These are phyloP conservation scores for Aptenodytes patagonicus DNA, from an alignment of 2,113 vertebrate genomes.

Conservation along the genomic window DNA sequence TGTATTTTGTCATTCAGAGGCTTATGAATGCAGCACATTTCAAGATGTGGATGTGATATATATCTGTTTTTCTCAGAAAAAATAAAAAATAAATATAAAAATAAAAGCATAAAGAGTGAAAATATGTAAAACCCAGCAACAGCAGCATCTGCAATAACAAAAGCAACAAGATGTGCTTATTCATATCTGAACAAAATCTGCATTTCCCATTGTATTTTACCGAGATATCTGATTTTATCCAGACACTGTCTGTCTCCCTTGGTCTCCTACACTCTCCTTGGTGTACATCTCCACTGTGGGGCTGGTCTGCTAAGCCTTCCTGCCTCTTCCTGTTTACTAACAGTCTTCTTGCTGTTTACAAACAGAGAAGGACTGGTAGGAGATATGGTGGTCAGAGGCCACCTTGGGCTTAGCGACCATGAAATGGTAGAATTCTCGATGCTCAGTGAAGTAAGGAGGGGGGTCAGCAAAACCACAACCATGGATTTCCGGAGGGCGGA, in stretches of 20 bases:
- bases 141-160: background rate
- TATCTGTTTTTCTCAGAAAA: conserved; percentile 1
- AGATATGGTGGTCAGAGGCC: too few relatives aligned
- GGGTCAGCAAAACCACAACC: too few relatives aligned
- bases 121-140: background rate
- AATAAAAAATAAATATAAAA: background rate
- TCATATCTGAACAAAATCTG: background rate
- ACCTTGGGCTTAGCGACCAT: too few relatives aligned
- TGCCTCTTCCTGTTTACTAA: background rate
- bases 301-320: background rate
- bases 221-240: background rate
- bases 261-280: background rate
- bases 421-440: too few relatives aligned
- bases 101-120: background rate
- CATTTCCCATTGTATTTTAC: background rate
- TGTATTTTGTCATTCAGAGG: conserved; percentile 22
- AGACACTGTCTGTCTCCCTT: background rate
- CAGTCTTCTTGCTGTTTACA: too few relatives aligned
- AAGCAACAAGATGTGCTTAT: background rate
- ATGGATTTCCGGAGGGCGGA: too few relatives aligned
- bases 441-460: too few relatives aligned
- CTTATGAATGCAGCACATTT: conserved; percentile 7
- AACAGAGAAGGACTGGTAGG: too few relatives aligned
- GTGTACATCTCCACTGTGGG: background rate
- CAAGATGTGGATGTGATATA: conserved; percentile 29